A percentile compares a stretch with the other conserved stretches of the same genome.
phyloP scores from a whole-genome alignment of 2,888 invertebrate species.

The Keiferia lycopersicella region DNA sequence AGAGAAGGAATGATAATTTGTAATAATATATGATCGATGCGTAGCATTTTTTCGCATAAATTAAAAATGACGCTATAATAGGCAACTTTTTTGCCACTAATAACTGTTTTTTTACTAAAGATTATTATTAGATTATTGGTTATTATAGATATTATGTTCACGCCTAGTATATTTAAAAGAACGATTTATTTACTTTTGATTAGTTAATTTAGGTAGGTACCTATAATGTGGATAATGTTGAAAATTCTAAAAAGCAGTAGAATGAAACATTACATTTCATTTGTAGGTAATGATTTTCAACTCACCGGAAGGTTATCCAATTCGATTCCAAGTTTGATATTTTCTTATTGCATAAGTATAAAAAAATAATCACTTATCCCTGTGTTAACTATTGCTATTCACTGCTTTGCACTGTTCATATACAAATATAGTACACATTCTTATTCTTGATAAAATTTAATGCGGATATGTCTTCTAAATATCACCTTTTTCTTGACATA shows the following conservation, averaged over 20 bases:
- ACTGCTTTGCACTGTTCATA: slow-evolving; percentile 34
- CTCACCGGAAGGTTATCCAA: slow-evolving; percentile 41
- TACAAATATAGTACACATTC: slow-evolving; percentile 33
- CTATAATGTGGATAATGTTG: too few species aligned
- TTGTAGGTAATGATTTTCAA: slow-evolving; percentile 23
- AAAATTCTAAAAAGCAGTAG: too few species aligned
- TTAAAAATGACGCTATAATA: too few species aligned
- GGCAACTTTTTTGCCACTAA: too few species aligned
- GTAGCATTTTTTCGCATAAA: not conserved
- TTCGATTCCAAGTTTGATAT: slow-evolving; percentile 34
- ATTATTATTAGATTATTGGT: too few species aligned
- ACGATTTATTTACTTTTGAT: too few species aligned
- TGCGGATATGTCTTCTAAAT: slow-evolving; percentile 30
- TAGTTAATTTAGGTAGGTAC: not conserved
- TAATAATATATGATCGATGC: not conserved
- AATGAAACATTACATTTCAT: not conserved
- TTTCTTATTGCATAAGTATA: slow-evolving; percentile 31
- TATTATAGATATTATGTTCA: too few species aligned
- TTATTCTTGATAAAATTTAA: slow-evolving; percentile 32
- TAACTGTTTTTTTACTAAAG: too few species aligned
- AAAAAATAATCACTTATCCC: slow-evolving; percentile 30
- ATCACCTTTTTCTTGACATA: slow-evolving; percentile 65
- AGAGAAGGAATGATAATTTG: not conserved
- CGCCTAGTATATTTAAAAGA: too few species aligned
- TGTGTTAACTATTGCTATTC: slow-evolving; percentile 29